These are phyloP conservation scores for Oenanthe oenanthe DNA, from an alignment of 2,113 vertebrate species.

Conservation along the genomic window DNA sequence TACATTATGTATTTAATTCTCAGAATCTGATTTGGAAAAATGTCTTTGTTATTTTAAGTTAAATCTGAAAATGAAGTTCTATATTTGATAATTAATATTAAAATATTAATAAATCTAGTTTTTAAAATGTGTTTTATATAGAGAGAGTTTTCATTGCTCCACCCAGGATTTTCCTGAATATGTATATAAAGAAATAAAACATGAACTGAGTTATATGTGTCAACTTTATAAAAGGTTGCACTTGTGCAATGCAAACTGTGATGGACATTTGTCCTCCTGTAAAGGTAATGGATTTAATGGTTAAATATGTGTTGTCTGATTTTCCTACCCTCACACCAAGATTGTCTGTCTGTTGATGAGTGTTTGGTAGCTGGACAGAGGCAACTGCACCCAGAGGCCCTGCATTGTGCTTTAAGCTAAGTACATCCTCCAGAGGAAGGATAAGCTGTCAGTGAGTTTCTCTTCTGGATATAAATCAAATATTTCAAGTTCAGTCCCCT, in stretches of 20 bases:
- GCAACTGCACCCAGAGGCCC: neutral
- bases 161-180: neutral
- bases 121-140: neutral
- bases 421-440: neutral
- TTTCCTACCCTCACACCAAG: neutral
- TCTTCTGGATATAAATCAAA: neutral
- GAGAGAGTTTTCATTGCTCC: neutral
- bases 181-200: neutral
- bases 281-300: neutral
- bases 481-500: neutral
- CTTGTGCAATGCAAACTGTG: accelerated
- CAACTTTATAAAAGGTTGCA: neutral
- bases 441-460: neutral
- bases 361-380: neutral
- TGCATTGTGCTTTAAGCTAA: neutral
- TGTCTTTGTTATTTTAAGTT: conserved; percentile 7
- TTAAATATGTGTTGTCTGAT: neutral
- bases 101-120: neutral
- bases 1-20: neutral
- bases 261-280: accelerated
- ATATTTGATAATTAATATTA: conserved; percentile 7
- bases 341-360: accelerated
- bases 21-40: neutral
- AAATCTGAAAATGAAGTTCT: neutral
- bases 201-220: neutral